phyloP scores from a whole-genome alignment of 2,113 vertebrate species.

The Spea multiplicata region DNA sequence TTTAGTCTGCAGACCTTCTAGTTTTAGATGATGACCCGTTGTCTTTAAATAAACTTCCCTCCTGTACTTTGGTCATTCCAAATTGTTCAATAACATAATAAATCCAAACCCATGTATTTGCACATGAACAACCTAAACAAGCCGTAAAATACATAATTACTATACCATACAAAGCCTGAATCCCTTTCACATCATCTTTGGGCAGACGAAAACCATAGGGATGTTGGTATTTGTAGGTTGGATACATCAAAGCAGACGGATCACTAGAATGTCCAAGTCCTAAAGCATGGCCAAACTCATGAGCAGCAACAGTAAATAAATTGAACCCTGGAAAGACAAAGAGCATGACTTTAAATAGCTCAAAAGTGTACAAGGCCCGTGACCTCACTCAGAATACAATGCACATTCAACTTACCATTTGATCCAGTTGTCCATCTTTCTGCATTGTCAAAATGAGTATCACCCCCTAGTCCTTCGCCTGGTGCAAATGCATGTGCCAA shows the following conservation, averaged over 20 bases:
- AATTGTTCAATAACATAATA: too few species aligned
- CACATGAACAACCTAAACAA: not conserved
- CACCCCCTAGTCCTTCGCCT: constrained; percentile 56
- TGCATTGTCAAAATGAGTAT: constrained; percentile 57
- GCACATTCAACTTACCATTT: constrained; percentile 47
- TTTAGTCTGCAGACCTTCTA: too few species aligned
- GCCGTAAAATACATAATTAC: not conserved
- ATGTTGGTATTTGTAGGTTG: constrained; percentile 66
- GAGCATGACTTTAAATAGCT: not conserved
- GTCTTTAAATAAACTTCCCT: too few species aligned
- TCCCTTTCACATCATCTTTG: constrained; percentile 65
- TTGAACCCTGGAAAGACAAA: constrained; percentile 58
- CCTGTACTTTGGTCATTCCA: too few species aligned
- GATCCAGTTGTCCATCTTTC: constrained; percentile 57
- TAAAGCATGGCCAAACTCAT: constrained; percentile 72
- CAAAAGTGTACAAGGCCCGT: not conserved
- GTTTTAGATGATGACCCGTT: too few species aligned
- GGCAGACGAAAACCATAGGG: constrained; percentile 63
- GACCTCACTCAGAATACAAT: not conserved
- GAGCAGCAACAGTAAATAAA: constrained; percentile 66
- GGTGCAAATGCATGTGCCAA: constrained; percentile 56
- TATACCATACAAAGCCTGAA: constrained; percentile 67
- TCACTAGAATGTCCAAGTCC: constrained; percentile 70
- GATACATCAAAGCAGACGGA: constrained; percentile 68
- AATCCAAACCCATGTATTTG: too few species aligned